Percentiles rank a stretch among this genome's conserved stretches.
phyloP scores from a whole-genome alignment of 2,888 invertebrate species.

The Synergus itoensis region DNA sequence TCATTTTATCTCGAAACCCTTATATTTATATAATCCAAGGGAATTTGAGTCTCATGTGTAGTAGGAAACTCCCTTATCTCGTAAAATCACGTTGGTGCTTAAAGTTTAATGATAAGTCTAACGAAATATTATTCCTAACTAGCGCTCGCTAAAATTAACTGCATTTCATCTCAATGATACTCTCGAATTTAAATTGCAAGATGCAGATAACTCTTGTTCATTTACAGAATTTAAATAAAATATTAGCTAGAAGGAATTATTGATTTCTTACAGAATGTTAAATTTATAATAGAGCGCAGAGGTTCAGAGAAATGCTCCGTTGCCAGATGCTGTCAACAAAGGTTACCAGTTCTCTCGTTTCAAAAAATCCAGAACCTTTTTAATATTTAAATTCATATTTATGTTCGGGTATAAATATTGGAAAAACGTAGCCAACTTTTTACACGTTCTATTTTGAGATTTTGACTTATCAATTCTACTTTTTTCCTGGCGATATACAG shows the following conservation, averaged over 20 bases:
- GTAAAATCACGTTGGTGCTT: not conserved
- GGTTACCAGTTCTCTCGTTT: not conserved
- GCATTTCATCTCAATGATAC: not conserved
- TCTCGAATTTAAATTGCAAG: constrained; percentile 3
- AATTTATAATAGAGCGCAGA: not conserved
- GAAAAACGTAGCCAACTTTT: not conserved
- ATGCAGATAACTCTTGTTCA: not conserved
- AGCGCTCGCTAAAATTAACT: not conserved
- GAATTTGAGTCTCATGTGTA: not conserved
- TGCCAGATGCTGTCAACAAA: constrained; percentile 32
- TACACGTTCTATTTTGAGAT: not conserved
- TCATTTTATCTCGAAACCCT: not conserved
- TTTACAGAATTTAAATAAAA: not conserved
- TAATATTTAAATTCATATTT: not conserved
- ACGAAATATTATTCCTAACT: constrained; percentile 18
- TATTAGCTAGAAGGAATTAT: not conserved
- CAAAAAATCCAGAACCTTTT: not conserved
- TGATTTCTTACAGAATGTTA: not conserved
- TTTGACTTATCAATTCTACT: not conserved
- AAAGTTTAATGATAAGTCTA: not conserved
- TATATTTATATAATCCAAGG: not conserved
- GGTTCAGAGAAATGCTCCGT: not conserved
- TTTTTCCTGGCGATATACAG: not conserved
- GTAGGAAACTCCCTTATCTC: not conserved
- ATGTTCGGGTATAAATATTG: not conserved